phyloP scores from a whole-genome alignment of 2,113 vertebrate genomes.

The Scolopax mira region DNA sequence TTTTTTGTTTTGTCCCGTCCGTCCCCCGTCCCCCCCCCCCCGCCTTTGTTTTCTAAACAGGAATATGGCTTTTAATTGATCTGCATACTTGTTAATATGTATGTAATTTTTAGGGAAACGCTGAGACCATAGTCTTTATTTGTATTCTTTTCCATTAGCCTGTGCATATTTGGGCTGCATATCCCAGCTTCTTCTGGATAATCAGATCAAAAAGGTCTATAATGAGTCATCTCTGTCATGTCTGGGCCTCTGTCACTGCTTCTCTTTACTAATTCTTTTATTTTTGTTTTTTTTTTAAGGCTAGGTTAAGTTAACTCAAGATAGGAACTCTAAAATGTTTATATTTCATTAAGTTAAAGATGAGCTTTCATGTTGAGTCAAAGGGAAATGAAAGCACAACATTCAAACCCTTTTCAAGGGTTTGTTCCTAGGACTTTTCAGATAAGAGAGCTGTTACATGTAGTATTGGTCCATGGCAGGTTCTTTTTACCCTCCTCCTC shows the following conservation, averaged over 20 bases:
- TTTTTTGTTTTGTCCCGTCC: too few relatives aligned
- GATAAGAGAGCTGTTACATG: background rate
- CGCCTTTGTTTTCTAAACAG: background rate
- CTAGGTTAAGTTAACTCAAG: conserved; percentile 9
- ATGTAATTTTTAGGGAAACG: background rate
- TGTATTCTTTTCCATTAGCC: background rate
- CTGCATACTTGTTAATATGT: background rate
- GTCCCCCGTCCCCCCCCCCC: too few relatives aligned
- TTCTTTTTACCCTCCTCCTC: background rate
- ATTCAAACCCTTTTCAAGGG: background rate
- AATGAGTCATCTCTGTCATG: conserved; percentile 21
- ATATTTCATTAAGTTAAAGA: conserved; percentile 7
- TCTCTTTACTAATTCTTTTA: background rate
- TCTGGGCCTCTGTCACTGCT: background rate
- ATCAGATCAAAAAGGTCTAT: conserved; percentile 28
- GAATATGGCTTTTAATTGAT: conserved; percentile 8
- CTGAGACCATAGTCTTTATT: background rate
- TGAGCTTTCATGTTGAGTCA: background rate
- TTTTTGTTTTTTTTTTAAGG: background rate
- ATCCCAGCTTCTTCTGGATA: background rate
- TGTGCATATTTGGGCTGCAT: background rate
- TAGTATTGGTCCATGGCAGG: background rate
- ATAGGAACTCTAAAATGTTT: background rate
- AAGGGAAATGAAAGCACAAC: conserved; percentile 24
- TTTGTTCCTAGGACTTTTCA: background rate